Evolutionary conservation across 2,888 invertebrate genomes (phyloP), one percentile per base, ranked within the genome.

Genomic region (Lasioglossum morio): DNA sequence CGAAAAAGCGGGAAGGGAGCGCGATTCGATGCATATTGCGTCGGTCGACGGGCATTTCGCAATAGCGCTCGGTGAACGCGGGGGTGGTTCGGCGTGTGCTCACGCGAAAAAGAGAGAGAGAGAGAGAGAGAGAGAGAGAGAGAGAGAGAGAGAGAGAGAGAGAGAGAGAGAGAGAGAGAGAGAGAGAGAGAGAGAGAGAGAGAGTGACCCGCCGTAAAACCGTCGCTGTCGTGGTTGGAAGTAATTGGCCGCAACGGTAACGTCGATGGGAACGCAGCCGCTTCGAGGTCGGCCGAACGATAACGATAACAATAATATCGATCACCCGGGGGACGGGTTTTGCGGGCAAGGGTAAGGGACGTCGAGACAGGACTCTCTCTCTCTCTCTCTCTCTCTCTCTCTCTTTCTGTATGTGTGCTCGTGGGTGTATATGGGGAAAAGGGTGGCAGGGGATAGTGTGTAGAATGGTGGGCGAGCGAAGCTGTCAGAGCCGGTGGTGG

Each of bases 301-400:
- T 91, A 92, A 93, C 92, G 92, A 93, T 92, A 93, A 93, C 93
- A 92, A 92, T 92, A 92, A 94, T 93, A 92, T 93, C 93, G 93
- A 94, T 94, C 92, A 92, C 91, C 91, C 90, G 72, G 75, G 48
- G 85, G 74, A 80, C 73, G 75, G 37, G 70, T 80, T 87, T 73
- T 81, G 77, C 70, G 85, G 57, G 82, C 81, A 73, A 81, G 74
- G 43, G 74, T 60, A 76, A 82, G 70, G 48, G 84, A n/a, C 34
- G 37, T 12, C 60, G 43, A 48, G 48, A 77, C 46, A 48, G 30
- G 5, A 12, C 16, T n/a, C 12, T 60, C 60, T 27, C 60, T 60
- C 27, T 60, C 5, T 23, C 27, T n/a, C 12, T 27, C n/a, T 57
- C 12, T 57, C n/a, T 12, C 27, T 60, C 5, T 23, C 27, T n/a